Evolutionary conservation across 2,888 invertebrate genomes (phyloP), one percentile per base, ranked within the genome.

Genomic region (Linhomoeus sp.): DNA sequence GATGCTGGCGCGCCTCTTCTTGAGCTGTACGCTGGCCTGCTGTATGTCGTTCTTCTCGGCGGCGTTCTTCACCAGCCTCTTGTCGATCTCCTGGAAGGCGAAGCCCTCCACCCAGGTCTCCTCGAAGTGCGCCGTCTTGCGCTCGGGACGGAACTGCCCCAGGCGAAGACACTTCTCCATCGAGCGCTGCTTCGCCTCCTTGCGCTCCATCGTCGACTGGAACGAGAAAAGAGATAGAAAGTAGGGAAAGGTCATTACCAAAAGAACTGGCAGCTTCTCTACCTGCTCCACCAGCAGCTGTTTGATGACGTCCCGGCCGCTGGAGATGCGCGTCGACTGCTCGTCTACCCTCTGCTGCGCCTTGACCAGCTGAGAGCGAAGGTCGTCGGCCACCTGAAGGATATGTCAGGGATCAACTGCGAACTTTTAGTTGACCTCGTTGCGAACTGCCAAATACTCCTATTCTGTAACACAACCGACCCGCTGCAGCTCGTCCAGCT

Each of bases 21-120:
- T 55, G 41, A 61, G 49, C 25, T 54, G 48, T 29, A 53, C 46
- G 1, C 53, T 49, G 2, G 57, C 57, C 36, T 49, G 53, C 12
- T 45, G 47, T 12, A 62, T 58, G 22, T 60, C 61, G 45, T 58
- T 55, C 20, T 56, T 45, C 47, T 59, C 57, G 9, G 53, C 49
- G 33, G 46, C 50, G 33, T 62, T 55, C 39, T 53, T 50, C 22
- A 54, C 46, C 33, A 62, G 66, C 61, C 67, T 81, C 80, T 81
- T 83, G 49, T 88, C 83, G 52, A 97, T 73, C 71, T 97, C 94
- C 71, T 92, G 90, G 75, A 97, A 97, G 64, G 94, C 92, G 72
- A 86, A 90, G 57, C 97, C 97, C 71, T 99, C 94, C 63, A 65
- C 88, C 94, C 97, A 99, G 73, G 92, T 92, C 73, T 99, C 97